Percentiles rank a stretch among this genome's conserved stretches.
Conservation (phyloP, 2,797 vertebrate species). For the Melanotaenia boesemani region DNA sequence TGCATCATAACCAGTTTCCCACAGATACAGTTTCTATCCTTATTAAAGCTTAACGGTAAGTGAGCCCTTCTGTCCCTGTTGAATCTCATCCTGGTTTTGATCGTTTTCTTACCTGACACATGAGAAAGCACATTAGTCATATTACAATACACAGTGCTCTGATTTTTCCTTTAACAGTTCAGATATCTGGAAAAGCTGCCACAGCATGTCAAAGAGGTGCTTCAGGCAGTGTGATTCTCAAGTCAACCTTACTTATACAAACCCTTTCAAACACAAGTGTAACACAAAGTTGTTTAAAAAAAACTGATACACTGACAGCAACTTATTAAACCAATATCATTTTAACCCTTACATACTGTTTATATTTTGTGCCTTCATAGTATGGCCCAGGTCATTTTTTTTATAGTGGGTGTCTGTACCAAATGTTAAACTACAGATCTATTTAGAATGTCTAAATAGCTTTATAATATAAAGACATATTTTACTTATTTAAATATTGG, state of each 20-base stretch:
- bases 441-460: no score
- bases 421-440: no score
- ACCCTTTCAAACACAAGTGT: background rate
- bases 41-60: background rate
- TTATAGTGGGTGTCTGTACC: no score
- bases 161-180: background rate
- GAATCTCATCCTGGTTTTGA: background rate
- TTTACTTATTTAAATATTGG: no score
- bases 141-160: background rate
- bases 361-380: no score
- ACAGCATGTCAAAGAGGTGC: background rate
- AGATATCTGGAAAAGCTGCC: background rate
- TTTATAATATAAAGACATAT: no score
- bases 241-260: background rate
- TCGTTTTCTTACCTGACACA: background rate
- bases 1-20: background rate
- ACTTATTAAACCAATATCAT: no score
- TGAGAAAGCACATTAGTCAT: background rate
- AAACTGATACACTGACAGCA: no score
- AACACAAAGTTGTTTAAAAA: background rate
- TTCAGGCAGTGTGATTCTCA: background rate
- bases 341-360: no score
- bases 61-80: background rate
- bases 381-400: no score
- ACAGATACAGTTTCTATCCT: background rate